These are phyloP conservation scores for Tringa solitaria DNA, from an alignment of 2,113 vertebrate genomes.

Conservation along the genomic window DNA sequence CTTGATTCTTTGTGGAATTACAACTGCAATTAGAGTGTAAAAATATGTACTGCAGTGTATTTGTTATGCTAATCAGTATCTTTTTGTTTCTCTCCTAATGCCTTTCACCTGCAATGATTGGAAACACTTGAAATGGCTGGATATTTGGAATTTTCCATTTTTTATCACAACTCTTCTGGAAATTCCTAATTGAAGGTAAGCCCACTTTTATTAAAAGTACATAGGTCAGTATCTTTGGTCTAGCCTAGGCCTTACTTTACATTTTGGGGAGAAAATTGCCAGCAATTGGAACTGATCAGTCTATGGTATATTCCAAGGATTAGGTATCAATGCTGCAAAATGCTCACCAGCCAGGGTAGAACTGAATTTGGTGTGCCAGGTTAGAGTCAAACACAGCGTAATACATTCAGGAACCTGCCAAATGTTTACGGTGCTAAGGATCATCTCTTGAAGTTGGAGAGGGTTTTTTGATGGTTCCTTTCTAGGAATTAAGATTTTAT, in stretches of 20 bases:
- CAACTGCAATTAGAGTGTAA: neutral
- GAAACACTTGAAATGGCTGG: neutral
- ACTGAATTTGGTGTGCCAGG: neutral
- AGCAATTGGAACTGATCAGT: neutral
- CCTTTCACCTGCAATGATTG: slow-evolving; percentile 14
- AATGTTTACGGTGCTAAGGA: neutral
- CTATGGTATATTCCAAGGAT: neutral
- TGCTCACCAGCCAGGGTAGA: neutral
- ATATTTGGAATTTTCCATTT: neutral
- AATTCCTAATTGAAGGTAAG: slow-evolving; percentile 66
- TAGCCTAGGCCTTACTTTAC: neutral
- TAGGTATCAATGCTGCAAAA: neutral
- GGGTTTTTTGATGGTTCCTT: neutral
- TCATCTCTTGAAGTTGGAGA: neutral
- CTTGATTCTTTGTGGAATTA: neutral
- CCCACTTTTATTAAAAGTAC: neutral
- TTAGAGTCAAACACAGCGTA: neutral
- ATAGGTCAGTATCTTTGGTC: neutral
- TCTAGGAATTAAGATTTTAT: neutral
- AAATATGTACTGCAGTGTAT: neutral
- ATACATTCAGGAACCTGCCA: neutral
- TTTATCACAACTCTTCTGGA: neutral
- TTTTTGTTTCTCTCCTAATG: slow-evolving; percentile 26
- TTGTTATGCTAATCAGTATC: slow-evolving; percentile 39
- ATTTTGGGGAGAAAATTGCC: neutral